Base-by-base conservation (phyloP, 2,888 invertebrate species). In the Notocelia uddmanniana region DNA sequence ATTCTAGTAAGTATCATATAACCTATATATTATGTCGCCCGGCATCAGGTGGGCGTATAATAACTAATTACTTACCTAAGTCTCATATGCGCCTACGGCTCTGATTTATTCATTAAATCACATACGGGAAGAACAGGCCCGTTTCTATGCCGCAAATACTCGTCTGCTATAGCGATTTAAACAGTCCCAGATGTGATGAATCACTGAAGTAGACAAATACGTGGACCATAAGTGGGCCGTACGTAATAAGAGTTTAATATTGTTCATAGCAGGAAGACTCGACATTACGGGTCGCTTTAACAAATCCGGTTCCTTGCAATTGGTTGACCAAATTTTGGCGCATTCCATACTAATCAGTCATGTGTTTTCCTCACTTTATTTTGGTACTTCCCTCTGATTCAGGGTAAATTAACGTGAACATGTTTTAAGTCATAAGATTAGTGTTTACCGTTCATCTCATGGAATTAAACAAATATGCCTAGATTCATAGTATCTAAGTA, bases 161-260 rank as follows among this genome's bases (percentile, higher is more conserved):
- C 59, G 60, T 21, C 54, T 23, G 60, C 54, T 60, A 45, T 18
- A 45, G 48, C 50, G 67, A 72, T 68, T 62, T 62, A 72, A 72
- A 67, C 62, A 26, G 68, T 26, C 60, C 68, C 62, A 72, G 67
- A 72, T 68, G 72, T 62, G 68, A 62, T 72, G 67, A 72, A 72
- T 72, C 72, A 72, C 55, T 72, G 37, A 19, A 55, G 67, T 68
- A 68, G 67, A 68, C 67, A 68, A 62, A 68, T 50, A 48, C 72
- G n/a, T 23, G 26, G 41, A 57, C 66, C 63, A 62, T 69, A 69
- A 64, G 69, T 69, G 69, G 62, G 41, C 41, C 26, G 26, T 41
- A 26, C 66, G 66, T 66, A 68, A 68, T 66, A 15, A 31, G 0
- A 15, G 45, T 66, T 55, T 64, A 23, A 52, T 64, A 54, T 48